Conservation (phyloP, 2,113 vertebrate species). For the Odobenus rosmarus region DNA sequence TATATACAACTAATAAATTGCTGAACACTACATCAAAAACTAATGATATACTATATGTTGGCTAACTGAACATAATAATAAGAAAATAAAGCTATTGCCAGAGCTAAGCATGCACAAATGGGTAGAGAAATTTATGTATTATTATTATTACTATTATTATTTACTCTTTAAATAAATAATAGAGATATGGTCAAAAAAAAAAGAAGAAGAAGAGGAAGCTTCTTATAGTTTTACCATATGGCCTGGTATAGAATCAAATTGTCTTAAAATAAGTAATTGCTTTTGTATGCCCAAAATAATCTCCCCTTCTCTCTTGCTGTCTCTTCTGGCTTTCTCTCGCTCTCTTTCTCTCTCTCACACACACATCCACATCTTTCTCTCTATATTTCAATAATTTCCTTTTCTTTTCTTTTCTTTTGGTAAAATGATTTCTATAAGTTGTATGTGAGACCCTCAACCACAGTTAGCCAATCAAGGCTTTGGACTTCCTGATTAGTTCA, state of each 20-base stretch:
- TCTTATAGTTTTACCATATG: background rate
- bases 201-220: background rate
- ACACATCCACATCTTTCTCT: background rate
- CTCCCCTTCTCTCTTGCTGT: background rate
- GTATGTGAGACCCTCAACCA: background rate
- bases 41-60: too few species aligned
- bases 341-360: background rate
- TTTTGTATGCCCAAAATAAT: background rate
- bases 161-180: too few species aligned
- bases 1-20: too few species aligned
- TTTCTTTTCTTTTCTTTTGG: background rate
- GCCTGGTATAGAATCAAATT: background rate
- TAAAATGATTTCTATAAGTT: background rate
- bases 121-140: too few species aligned
- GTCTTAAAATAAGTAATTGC: background rate
- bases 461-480: background rate
- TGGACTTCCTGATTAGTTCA: background rate
- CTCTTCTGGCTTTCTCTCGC: background rate
- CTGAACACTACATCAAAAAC: too few species aligned
- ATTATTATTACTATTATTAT: too few species aligned
- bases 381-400: background rate
- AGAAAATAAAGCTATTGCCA: too few species aligned
- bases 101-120: too few species aligned
- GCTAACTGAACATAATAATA: too few species aligned
- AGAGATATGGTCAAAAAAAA: too few species aligned